These are phyloP conservation scores for Harpalus rufipes DNA, from an alignment of 2,888 invertebrate genomes.

Conservation along the genomic window DNA sequence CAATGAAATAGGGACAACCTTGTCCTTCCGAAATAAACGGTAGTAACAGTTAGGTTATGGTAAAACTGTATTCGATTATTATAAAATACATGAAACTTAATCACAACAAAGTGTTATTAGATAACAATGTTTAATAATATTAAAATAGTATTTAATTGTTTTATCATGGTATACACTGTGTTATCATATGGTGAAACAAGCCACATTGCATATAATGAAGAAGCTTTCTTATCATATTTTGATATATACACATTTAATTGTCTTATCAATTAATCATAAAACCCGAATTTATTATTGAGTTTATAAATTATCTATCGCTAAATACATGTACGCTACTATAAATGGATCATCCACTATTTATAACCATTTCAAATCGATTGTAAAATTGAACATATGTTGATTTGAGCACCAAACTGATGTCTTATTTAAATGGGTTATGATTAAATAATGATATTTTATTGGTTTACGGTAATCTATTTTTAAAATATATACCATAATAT, in stretches of 20 bases:
- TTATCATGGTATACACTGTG: neutral
- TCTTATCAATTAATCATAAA: conserved; percentile 15
- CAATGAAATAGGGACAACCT: neutral
- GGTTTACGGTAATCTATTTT: conserved; percentile 64
- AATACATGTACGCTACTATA: conserved; percentile 59
- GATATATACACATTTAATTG: conserved; percentile 12
- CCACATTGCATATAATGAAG: conserved; percentile 17
- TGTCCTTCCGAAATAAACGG: neutral
- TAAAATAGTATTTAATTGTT: neutral
- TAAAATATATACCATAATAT: conserved; percentile 65
- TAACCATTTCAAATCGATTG: conserved; percentile 60
- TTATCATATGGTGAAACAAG: conserved; percentile 14
- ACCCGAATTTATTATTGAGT: conserved; percentile 8
- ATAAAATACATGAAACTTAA: conserved; percentile 5
- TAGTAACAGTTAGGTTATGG: conserved; percentile 10
- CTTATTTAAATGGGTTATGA: conserved; percentile 10
- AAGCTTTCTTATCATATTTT: conserved; percentile 21
- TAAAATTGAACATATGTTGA: conserved; percentile 55
- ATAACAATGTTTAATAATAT: neutral
- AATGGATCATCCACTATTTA: conserved; percentile 66
- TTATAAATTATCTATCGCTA: conserved; percentile 34
- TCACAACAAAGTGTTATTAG: neutral
- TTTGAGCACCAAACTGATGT: neutral
- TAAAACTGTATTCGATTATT: neutral
- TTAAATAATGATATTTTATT: conserved; percentile 47